Evolutionary conservation across 2,113 vertebrate species (phyloP).

Genomic region (Siphamia tubifer): DNA sequence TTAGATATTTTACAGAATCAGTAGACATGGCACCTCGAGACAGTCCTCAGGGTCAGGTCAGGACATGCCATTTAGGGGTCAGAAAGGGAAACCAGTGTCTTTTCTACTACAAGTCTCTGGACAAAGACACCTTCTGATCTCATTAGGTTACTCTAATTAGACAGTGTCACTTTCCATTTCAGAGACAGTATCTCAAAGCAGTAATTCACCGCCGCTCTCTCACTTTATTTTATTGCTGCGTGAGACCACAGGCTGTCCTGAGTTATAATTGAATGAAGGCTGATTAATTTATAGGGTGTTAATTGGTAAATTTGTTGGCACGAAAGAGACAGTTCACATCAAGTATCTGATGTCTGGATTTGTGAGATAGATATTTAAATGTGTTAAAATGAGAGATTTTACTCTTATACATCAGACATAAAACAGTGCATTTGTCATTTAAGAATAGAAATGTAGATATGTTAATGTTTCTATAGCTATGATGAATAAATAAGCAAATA

Average conservation of each 20-base stretch:
- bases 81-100: conserved; percentile 8
- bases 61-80: conserved; percentile 21
- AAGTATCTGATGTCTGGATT: neutral
- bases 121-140: conserved; percentile 55
- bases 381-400: neutral
- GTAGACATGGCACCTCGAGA: conserved; percentile 3
- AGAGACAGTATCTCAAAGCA: conserved; percentile 46
- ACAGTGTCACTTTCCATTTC: conserved; percentile 71
- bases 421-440: neutral
- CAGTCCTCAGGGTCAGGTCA: conserved; percentile 24
- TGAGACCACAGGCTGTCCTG: conserved; percentile 28
- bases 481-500: neutral
- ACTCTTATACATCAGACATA: neutral
- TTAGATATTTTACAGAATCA: neutral
- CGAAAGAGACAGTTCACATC: conserved; percentile 11
- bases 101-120: conserved; percentile 23
- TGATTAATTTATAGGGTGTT: conserved; percentile 46
- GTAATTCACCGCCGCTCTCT: conserved; percentile 32
- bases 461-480: neutral
- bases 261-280: conserved; percentile 57
- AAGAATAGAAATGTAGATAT: neutral
- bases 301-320: conserved; percentile 32
- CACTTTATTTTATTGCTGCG: conserved; percentile 28
- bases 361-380: neutral
- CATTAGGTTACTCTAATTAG: conserved; percentile 70